A percentile compares a stretch with the other conserved stretches of the same genome.
phyloP scores from a whole-genome alignment of 2,797 vertebrate species.

The Pipistrellus pipistrellus region DNA sequence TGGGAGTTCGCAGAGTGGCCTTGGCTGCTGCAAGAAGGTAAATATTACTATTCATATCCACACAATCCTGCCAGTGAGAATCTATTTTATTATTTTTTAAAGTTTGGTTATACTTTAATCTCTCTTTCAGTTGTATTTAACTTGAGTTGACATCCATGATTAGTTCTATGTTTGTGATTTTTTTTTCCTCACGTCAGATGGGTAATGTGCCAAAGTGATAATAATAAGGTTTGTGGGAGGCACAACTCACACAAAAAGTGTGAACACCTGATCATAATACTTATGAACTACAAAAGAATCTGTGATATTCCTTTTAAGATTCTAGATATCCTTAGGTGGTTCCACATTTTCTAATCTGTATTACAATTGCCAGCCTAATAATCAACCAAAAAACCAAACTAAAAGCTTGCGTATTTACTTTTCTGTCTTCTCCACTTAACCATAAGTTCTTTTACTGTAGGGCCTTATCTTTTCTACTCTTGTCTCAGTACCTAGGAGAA shows the following conservation, averaged over 20 bases:
- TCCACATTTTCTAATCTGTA: not conserved
- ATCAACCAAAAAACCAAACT: not conserved
- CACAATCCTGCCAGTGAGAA: not conserved
- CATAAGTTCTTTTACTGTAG: not conserved
- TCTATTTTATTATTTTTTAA: slow-evolving; percentile 7
- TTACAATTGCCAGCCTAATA: not conserved
- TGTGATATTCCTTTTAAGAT: slow-evolving; percentile 29
- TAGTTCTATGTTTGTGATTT: slow-evolving; percentile 15
- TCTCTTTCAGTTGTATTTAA: slow-evolving; percentile 13
- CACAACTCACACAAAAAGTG: too few relatives aligned
- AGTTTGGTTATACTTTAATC: slow-evolving; percentile 3
- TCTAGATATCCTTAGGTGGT: not conserved
- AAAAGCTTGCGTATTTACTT: not conserved
- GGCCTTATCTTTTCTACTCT: not conserved
- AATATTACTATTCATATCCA: not conserved
- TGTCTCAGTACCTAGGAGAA: not conserved
- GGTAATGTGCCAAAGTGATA: too few relatives aligned
- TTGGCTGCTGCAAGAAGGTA: not conserved
- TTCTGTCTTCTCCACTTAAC: not conserved
- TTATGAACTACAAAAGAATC: not conserved
- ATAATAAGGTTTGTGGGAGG: too few relatives aligned
- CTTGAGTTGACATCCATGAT: slow-evolving; percentile 18
- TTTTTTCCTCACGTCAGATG: not conserved
- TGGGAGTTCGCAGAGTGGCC: not conserved
- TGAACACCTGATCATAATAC: too few relatives aligned